These are phyloP conservation scores for Ibidorhyncha struthersii DNA, from an alignment of 2,113 vertebrate species.

Conservation along the genomic window DNA sequence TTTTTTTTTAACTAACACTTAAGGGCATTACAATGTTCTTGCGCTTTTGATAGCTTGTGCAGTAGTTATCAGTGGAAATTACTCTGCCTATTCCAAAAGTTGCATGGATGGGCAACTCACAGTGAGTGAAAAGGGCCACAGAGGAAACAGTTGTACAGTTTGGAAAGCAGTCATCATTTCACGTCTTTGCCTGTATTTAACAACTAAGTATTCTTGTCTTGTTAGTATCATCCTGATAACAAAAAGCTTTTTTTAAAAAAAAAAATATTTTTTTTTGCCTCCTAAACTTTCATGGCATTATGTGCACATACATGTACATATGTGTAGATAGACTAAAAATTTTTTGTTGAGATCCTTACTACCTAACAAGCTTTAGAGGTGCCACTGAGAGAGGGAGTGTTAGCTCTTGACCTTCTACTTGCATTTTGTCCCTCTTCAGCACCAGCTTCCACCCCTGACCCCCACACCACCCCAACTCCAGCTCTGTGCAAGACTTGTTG, in stretches of 20 bases:
- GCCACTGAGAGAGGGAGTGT: neutral
- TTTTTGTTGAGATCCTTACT: neutral
- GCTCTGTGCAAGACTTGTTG: neutral
- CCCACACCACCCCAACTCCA: neutral
- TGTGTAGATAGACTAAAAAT: neutral
- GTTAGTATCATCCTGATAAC: neutral
- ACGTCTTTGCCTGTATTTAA: neutral
- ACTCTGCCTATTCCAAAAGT: neutral
- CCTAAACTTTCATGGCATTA: neutral
- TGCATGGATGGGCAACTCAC: neutral
- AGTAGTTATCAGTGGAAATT: neutral
- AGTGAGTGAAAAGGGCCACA: neutral
- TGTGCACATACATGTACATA: too few relatives aligned
- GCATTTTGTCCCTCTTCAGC: neutral
- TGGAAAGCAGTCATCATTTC: neutral
- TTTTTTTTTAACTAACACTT: neutral
- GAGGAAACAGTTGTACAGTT: neutral
- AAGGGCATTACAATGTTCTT: neutral
- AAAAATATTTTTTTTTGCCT: neutral
- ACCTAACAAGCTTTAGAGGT: neutral
- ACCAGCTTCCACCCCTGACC: rapidly evolving
- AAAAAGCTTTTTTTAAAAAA: neutral
- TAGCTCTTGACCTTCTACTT: neutral
- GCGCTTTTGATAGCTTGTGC: neutral
- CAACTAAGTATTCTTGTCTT: neutral